A percentile compares a stretch with the other conserved stretches of the same genome.
These are phyloP conservation scores for Acanthosepion pharaonis DNA, from an alignment of 2,888 invertebrate species.

Conservation along the genomic window DNA sequence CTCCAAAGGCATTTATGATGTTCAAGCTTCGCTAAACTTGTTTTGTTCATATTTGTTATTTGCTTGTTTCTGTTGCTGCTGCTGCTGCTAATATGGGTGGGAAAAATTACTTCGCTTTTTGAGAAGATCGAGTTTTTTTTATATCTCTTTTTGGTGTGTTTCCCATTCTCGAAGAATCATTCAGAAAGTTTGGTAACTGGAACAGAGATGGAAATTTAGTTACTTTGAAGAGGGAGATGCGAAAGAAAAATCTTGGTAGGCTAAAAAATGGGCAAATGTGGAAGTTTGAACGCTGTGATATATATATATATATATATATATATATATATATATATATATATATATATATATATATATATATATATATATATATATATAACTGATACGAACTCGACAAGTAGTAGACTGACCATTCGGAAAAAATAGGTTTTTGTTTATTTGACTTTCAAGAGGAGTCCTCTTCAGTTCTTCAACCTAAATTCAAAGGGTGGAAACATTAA, in stretches of 20 bases:
- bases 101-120: background rate
- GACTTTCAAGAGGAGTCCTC: too few species aligned
- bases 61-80: background rate
- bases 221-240: background rate
- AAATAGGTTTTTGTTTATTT: too few species aligned
- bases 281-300: too few species aligned
- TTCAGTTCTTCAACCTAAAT: too few species aligned
- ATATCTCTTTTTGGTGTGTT: background rate
- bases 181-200: background rate
- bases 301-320: too few species aligned
- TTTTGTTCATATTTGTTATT: background rate
- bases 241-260: background rate
- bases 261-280: too few species aligned
- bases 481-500: too few species aligned
- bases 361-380: too few species aligned
- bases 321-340: too few species aligned
- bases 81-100: background rate
- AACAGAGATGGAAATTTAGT: conserved; percentile 4
- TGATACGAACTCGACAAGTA: too few species aligned
- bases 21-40: conserved; percentile 33
- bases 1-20: conserved; percentile 33
- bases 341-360: too few species aligned
- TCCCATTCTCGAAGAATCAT: background rate
- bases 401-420: too few species aligned
- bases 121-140: background rate